Conservation (phyloP, 2,113 vertebrate species). For the Tupaia tana region DNA sequence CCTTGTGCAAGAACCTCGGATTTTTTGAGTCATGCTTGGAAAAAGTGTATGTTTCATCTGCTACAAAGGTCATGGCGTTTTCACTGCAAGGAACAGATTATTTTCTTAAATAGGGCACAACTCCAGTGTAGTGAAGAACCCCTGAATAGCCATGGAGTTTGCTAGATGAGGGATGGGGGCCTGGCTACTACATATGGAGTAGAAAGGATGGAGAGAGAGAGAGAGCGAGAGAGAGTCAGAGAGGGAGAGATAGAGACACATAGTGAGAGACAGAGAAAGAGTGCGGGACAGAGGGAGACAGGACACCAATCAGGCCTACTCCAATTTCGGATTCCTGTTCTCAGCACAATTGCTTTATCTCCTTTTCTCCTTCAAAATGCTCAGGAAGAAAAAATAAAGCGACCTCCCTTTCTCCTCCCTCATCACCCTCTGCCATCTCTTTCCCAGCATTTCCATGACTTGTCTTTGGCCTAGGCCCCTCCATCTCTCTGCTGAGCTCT, state of each 20-base stretch:
- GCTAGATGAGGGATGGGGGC: not conserved
- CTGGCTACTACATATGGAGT: not conserved
- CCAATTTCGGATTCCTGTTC: not conserved
- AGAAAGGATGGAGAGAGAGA: no score
- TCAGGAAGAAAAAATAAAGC: not conserved
- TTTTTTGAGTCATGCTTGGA: conserved; percentile 52
- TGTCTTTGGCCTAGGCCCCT: no score
- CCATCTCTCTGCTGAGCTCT: not conserved
- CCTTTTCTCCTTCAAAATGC: not conserved
- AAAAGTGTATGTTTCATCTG: not conserved
- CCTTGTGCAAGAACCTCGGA: not conserved
- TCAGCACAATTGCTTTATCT: not conserved
- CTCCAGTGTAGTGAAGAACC: not conserved
- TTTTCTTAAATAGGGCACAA: not conserved
- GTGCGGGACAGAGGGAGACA: not conserved
- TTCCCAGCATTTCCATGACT: not conserved
- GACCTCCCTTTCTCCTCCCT: not conserved
- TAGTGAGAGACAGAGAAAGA: not conserved
- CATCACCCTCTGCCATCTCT: not conserved
- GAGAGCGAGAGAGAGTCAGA: no score
- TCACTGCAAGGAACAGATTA: not conserved
- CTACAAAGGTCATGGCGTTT: not conserved
- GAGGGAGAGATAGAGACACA: no score
- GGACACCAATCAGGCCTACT: not conserved
- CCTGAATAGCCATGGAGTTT: not conserved